Percentiles rank a stretch among this genome's conserved stretches.
These are phyloP conservation scores for Drosophila siamana DNA, from an alignment of 2,888 invertebrate species.

Conservation along the genomic window DNA sequence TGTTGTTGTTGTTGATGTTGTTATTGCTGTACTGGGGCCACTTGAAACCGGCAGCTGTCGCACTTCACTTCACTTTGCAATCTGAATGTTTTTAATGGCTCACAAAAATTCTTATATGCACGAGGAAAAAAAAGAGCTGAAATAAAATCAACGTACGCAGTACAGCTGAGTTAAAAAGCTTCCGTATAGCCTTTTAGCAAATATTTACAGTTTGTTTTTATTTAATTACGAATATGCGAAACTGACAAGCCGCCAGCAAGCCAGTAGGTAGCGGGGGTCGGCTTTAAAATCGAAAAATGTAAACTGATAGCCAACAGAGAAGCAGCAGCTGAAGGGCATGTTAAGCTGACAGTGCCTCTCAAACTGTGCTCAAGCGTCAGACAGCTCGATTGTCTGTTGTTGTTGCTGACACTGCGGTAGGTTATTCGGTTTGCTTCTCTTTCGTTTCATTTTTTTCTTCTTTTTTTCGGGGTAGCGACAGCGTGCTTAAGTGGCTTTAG, in stretches of 20 bases:
- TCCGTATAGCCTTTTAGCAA: constrained; percentile 78
- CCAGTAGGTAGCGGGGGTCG: not conserved
- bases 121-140: constrained; percentile 21
- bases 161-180: too few species aligned
- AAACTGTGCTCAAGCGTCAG: constrained; percentile 63
- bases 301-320: constrained; percentile 67
- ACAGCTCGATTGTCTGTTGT: constrained; percentile 48
- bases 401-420: constrained; percentile 66
- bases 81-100: constrained; percentile 62
- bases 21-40: constrained; percentile 50
- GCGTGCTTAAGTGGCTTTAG: constrained; percentile 76
- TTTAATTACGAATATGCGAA: constrained; percentile 57
- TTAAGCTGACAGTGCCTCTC: constrained; percentile 60
- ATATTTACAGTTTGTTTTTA: constrained; percentile 76
- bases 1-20: constrained; percentile 34
- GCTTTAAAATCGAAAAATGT: constrained; percentile 56
- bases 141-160: constrained; percentile 26
- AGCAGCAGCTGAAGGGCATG: constrained; percentile 44
- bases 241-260: constrained; percentile 32
- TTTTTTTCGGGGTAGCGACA: constrained; percentile 37
- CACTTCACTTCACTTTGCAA: constrained; percentile 76
- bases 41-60: constrained; percentile 74
- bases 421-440: constrained; percentile 63
- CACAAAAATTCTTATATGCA: constrained; percentile 52
- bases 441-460: constrained; percentile 25